phyloP scores from a whole-genome alignment of 37 sponge, comb jelly and placozoan genomes.

The Haliclona indistincta region DNA sequence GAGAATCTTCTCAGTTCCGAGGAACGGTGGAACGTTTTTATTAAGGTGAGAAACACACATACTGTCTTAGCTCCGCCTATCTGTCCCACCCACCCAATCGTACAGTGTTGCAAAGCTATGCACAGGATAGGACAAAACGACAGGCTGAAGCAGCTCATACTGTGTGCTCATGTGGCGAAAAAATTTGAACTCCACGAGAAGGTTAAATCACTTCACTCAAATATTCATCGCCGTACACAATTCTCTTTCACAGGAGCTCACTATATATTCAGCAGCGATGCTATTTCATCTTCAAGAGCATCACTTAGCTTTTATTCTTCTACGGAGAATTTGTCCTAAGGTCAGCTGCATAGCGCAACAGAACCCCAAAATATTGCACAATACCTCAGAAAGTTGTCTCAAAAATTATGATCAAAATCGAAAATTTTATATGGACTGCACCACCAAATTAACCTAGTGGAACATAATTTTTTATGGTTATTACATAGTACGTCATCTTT shows the following conservation, averaged over 20 bases:
- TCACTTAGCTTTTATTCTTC: too few species aligned
- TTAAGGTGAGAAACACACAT: background rate
- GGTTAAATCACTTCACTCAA: conserved; percentile 8
- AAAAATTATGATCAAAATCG: background rate
- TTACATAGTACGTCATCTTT: too few species aligned
- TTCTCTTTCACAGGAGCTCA: too few species aligned
- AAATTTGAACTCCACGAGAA: conserved; percentile 37
- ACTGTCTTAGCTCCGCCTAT: background rate
- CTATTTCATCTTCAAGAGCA: too few species aligned
- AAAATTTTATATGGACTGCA: too few species aligned
- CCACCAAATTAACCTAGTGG: too few species aligned
- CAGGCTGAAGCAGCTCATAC: conserved; percentile 26
- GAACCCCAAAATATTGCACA: too few species aligned
- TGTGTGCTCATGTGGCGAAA: conserved; percentile 26
- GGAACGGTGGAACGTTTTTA: conserved; percentile 57
- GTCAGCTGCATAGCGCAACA: too few species aligned
- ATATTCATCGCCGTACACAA: too few species aligned
- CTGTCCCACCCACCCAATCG: background rate
- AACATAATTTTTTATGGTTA: too few species aligned
- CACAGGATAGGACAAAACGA: conserved; percentile 13
- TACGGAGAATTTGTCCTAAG: too few species aligned
- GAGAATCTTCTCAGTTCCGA: conserved; percentile 35
- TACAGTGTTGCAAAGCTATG: conserved; percentile 34
- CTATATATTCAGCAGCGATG: too few species aligned
- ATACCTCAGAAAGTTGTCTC: background rate